These are phyloP conservation scores for Muricea muricata DNA, from an alignment of 92 coral and sea anemone genomes.

Conservation along the genomic window DNA sequence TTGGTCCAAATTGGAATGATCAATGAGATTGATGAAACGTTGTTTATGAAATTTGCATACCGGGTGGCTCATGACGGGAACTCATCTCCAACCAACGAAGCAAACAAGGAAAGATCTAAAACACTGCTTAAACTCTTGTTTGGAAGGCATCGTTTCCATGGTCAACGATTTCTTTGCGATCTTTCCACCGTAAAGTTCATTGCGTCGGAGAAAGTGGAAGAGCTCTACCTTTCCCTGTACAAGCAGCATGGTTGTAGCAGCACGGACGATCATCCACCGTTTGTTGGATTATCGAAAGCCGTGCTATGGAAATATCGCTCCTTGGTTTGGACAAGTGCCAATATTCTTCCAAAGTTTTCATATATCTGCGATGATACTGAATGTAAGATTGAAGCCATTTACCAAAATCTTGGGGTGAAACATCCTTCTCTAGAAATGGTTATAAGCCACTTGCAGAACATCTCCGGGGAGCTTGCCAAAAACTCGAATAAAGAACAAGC, in stretches of 20 bases:
- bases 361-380: no score
- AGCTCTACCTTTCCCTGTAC: conserved; percentile 40
- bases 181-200: conserved; percentile 74
- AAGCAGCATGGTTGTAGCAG: conserved; percentile 48
- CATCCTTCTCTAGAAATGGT: conserved; percentile 65
- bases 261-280: conserved; percentile 13
- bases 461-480: conserved; percentile 33
- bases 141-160: conserved; percentile 21
- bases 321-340: conserved; percentile 75
- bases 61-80: conserved; percentile 57
- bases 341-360: conserved; percentile 70
- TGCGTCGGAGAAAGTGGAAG: conserved; percentile 59
- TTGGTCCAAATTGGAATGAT: conserved; percentile 73
- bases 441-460: conserved; percentile 63
- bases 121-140: conserved; percentile 64
- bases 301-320: conserved; percentile 47
- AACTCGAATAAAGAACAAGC: conserved; percentile 21
- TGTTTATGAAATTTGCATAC: conserved; percentile 64
- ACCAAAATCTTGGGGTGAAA: background rate
- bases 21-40: conserved; percentile 50
- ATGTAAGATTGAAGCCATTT: background rate
- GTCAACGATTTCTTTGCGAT: conserved; percentile 30
- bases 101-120: conserved; percentile 58
- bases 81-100: background rate
- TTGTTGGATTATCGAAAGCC: conserved; percentile 59